Percentiles rank a stretch among this genome's conserved stretches.
Conservation (phyloP, 2,797 vertebrate species). For the Alca torda region DNA sequence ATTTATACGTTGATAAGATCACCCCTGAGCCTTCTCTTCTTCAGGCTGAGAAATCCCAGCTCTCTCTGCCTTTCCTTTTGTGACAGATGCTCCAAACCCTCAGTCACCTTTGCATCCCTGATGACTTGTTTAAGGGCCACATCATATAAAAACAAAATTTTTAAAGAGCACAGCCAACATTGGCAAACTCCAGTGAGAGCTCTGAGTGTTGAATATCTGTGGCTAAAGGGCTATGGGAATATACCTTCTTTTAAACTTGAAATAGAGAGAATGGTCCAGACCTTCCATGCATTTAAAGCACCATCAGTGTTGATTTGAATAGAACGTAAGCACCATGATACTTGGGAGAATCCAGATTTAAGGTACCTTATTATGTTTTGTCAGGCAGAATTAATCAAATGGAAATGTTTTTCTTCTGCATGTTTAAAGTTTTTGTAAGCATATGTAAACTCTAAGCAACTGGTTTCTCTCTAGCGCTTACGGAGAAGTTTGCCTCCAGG, state of each 20-base stretch:
- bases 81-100: background rate
- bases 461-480: conserved; percentile 80
- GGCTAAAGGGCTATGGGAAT: background rate
- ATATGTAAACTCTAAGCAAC: background rate
- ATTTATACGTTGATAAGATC: background rate
- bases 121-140: background rate
- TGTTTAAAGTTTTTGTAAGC: background rate
- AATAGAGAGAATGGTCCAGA: background rate
- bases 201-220: background rate
- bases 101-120: background rate
- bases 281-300: background rate
- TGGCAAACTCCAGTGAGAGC: background rate
- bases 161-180: background rate
- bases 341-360: background rate
- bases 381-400: background rate
- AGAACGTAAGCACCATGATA: background rate
- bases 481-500: conserved; percentile 90
- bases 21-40: background rate
- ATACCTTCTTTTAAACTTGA: background rate
- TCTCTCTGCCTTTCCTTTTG: background rate
- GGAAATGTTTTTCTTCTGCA: background rate
- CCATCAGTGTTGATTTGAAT: background rate
- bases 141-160: background rate
- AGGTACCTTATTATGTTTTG: background rate
- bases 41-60: background rate